A percentile compares a stretch with the other conserved stretches of the same genome.
These are phyloP conservation scores for Folsomia manolachei DNA, from an alignment of 2,888 invertebrate species.

Conservation along the genomic window DNA sequence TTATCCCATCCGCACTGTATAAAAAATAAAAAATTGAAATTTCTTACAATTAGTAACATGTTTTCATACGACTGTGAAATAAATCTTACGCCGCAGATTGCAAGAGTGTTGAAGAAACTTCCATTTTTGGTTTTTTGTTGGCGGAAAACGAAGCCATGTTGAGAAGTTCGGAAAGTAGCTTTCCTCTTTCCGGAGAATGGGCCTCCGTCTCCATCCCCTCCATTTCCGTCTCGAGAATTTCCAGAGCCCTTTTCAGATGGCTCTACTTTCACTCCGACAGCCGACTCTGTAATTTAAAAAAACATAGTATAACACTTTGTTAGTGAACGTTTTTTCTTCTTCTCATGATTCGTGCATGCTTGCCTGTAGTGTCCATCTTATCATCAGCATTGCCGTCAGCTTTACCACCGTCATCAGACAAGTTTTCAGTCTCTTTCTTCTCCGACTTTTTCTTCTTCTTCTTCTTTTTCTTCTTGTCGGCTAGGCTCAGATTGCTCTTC, in stretches of 20 bases:
- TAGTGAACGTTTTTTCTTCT: no score
- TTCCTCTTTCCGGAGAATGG: slow-evolving; percentile 36
- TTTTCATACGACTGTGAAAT: slow-evolving; percentile 1
- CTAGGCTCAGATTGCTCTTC: slow-evolving; percentile 62
- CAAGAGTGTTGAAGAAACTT: slow-evolving; percentile 54
- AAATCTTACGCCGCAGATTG: slow-evolving; percentile 53
- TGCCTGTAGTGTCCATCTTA: neutral
- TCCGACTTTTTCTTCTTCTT: slow-evolving; percentile 53
- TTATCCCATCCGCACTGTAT: slow-evolving; percentile 79
- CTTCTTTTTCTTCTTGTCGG: slow-evolving; percentile 60
- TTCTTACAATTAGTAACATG: neutral
- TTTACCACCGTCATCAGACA: slow-evolving; percentile 31
- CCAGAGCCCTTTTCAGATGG: slow-evolving; percentile 57
- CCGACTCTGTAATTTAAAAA: no score
- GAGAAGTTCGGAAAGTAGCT: slow-evolving; percentile 32
- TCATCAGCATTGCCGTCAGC: slow-evolving; percentile 21
- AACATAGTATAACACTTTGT: no score
- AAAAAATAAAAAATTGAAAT: slow-evolving; percentile 12
- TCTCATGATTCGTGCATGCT: no score
- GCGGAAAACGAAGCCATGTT: slow-evolving; percentile 53
- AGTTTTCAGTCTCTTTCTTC: slow-evolving; percentile 51
- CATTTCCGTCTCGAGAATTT: slow-evolving; percentile 45
- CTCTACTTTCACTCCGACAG: no score
- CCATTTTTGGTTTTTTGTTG: slow-evolving; percentile 61
- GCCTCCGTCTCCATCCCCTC: slow-evolving; percentile 53